Base-by-base conservation (phyloP, 2,888 invertebrate genomes). In the Ormyrus nitidulus region DNA sequence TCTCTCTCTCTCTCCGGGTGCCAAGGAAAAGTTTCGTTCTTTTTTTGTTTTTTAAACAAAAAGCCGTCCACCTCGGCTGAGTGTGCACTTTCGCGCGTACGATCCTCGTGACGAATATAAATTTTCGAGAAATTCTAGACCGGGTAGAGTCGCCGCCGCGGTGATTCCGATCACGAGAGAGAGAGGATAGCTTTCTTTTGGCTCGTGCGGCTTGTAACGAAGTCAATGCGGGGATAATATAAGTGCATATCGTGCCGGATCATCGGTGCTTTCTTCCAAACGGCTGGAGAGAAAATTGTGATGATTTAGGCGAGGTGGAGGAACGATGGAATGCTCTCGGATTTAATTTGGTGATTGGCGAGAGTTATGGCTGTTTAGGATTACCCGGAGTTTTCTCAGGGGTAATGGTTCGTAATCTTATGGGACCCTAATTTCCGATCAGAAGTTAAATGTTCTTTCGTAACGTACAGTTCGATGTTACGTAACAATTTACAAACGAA, bases 71-170 rank as follows among this genome's bases (percentile, higher is more conserved):
- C n/a, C n/a, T 11, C 58, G 58, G 11, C 44, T 4, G 61, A 19
- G 11, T 48, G n/a, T 44, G 56, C 48, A 70, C 70, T 70, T 70
- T 70, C 73, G 49, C 49, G 56, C 46, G 49, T 54, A 19, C n/a
- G 58, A n/a, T 49, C 11, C n/a, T 64, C 73, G 73, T 56, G 73
- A 65, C 54, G 56, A 73, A 65, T 74, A 44, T 49, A 64, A 74
- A 74, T 64, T 73, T 74, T 49, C 48, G 48, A 56, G 65, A 74
- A 56, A 65, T 74, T 74, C 54, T 44, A 51, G 6, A 2, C 19
- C 34, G 19, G 53, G 53, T 59, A 6, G 8, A 58, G 48, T 53
- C 7, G 48, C 9, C 34, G 44, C 5, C n/a, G 19, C 54, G 44
- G 46, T 10, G 53, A 75, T 75, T 68, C 68, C 49, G 61, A 65